Percentiles rank a stretch among this genome's conserved stretches.
phyloP scores from a whole-genome alignment of 2,797 vertebrate genomes.

The Fratercula arctica region DNA sequence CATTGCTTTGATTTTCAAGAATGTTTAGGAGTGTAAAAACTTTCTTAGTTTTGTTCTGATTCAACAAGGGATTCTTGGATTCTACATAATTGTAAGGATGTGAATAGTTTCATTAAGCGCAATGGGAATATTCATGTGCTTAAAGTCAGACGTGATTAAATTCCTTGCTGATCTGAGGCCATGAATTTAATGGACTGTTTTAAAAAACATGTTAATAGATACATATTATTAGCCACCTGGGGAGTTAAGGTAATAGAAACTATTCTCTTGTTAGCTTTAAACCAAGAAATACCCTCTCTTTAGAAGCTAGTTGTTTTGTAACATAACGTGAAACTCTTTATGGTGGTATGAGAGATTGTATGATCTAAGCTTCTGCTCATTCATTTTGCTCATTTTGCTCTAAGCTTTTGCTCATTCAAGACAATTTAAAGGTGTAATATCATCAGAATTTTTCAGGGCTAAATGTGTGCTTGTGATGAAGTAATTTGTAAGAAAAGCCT shows the following conservation, averaged over 20 bases:
- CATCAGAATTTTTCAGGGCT: background rate
- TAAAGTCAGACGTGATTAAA: constrained; percentile 10
- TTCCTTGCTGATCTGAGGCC: constrained; percentile 3
- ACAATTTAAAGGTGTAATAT: background rate
- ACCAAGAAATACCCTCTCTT: background rate
- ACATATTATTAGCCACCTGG: constrained; percentile 6
- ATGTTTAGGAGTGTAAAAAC: background rate
- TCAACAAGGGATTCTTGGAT: background rate
- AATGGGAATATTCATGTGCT: background rate
- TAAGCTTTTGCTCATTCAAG: background rate
- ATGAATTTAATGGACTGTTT: constrained; percentile 38
- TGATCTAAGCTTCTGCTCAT: background rate
- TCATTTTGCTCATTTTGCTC: background rate
- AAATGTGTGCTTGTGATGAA: background rate
- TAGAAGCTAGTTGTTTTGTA: background rate
- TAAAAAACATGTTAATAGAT: constrained; percentile 40
- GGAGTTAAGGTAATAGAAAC: background rate
- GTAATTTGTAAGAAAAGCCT: background rate
- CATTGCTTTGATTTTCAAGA: background rate
- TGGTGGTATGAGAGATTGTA: background rate
- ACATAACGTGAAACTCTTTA: background rate
- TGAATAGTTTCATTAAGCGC: background rate
- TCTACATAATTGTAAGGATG: background rate
- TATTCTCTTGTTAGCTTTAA: constrained; percentile 41
- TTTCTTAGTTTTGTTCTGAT: background rate